These are phyloP conservation scores for Macroramphosus scolopax DNA, from an alignment of 2,797 vertebrate genomes.

Conservation along the genomic window DNA sequence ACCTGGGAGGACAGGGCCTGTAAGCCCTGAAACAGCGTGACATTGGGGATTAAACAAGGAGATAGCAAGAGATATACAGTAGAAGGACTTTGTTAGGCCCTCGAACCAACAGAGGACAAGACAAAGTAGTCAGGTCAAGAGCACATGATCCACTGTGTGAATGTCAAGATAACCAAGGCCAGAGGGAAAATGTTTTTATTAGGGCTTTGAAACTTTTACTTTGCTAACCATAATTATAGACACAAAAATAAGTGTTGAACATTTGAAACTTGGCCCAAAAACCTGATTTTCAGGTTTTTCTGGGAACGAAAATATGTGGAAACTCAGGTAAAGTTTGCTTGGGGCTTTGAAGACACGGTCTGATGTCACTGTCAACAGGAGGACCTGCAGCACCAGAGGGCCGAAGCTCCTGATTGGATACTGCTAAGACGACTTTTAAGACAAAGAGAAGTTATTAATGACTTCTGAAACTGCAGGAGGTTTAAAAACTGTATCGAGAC, in stretches of 20 bases:
- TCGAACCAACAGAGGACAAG: no score
- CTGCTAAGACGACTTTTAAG: not conserved
- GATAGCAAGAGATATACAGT: conserved; percentile 2
- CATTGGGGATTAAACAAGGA: not conserved
- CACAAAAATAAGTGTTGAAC: conserved; percentile 1
- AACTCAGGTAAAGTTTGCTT: conserved; percentile 2
- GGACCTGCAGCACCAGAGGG: not conserved
- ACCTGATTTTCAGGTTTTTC: conserved; percentile 24
- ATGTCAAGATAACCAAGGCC: no score
- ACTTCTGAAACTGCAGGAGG: not conserved
- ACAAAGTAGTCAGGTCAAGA: conserved; percentile 21
- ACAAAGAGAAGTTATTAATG: not conserved
- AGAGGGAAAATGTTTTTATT: not conserved
- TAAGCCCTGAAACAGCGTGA: conserved; percentile 3
- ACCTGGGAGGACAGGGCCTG: conserved; percentile 3
- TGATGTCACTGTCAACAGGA: conserved; percentile 1
- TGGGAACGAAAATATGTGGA: not conserved
- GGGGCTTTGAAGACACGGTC: not conserved
- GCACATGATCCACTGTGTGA: conserved; percentile 26
- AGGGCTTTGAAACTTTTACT: no score
- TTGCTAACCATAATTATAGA: not conserved
- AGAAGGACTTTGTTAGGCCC: no score
- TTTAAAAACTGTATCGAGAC: no score
- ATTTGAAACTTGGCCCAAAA: not conserved
- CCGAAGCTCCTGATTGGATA: conserved; percentile 1